Percentiles rank a stretch among this genome's conserved stretches.
phyloP scores from a whole-genome alignment of 1,140 invertebrate genomes.

The Leucophenga varia region DNA sequence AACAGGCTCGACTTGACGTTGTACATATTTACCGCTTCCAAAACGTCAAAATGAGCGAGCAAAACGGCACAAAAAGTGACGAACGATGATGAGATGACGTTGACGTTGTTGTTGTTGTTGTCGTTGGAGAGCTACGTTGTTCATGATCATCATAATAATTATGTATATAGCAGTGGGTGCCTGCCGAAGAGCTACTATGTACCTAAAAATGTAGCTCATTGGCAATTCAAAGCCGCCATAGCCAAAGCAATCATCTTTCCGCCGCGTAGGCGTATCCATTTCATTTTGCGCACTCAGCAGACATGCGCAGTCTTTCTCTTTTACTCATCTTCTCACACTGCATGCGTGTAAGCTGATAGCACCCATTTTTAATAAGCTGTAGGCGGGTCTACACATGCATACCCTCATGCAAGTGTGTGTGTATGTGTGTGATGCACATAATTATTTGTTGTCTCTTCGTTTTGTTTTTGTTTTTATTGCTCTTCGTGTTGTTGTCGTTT shows the following conservation, averaged over 20 bases:
- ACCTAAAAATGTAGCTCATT: conserved; percentile 4
- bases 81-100: too few relatives aligned
- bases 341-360: conserved; percentile 34
- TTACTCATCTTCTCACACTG: conserved; percentile 18
- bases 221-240: conserved; percentile 4
- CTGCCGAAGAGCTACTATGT: too few relatives aligned
- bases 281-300: conserved; percentile 18
- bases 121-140: too few relatives aligned
- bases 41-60: conserved; percentile 52
- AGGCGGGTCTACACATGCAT: conserved; percentile 25
- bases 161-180: too few relatives aligned
- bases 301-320: neutral
- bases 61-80: conserved; percentile 43
- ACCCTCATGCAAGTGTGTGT: conserved; percentile 7
- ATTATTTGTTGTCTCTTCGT: too few relatives aligned
- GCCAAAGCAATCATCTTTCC: conserved; percentile 22
- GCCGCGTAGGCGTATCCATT: too few relatives aligned
- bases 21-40: conserved; percentile 10
- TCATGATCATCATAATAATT: too few relatives aligned
- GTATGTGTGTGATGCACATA: too few relatives aligned
- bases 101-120: too few relatives aligned
- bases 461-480: too few relatives aligned
- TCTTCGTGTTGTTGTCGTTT: too few relatives aligned
- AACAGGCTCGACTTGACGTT: conserved; percentile 1
- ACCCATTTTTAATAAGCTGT: conserved; percentile 39